Evolutionary conservation across 1,140 invertebrate species (phyloP).

Genomic region (Drosophila kepulauana): DNA sequence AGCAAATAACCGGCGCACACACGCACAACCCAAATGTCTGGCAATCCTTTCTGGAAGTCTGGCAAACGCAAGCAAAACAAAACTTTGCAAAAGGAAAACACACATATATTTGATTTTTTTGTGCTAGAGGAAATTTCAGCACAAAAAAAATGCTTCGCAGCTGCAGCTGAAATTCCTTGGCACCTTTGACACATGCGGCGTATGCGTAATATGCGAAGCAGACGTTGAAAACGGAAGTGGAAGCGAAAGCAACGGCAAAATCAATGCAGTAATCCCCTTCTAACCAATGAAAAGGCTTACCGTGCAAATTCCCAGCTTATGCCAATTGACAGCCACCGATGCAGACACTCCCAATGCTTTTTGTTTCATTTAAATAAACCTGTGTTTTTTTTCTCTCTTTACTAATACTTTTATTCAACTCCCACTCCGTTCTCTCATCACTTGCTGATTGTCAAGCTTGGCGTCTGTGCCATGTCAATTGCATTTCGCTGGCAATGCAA

Average conservation of each 20-base stretch:
- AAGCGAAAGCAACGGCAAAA: constrained; percentile 39
- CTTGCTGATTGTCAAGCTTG: constrained; percentile 54
- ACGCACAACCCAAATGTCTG: background rate
- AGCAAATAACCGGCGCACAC: constrained; percentile 47
- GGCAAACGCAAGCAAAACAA: constrained; percentile 43
- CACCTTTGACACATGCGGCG: constrained; percentile 43
- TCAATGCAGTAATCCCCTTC: constrained; percentile 64
- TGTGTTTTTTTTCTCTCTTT: constrained; percentile 21
- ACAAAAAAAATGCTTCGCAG: constrained; percentile 7
- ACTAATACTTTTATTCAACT: constrained; percentile 51
- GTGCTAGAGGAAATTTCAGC: background rate
- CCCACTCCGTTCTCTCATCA: no score
- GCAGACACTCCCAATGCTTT: constrained; percentile 56
- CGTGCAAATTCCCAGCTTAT: constrained; percentile 65
- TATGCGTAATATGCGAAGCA: constrained; percentile 55
- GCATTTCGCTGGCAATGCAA: constrained; percentile 70
- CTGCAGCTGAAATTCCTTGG: constrained; percentile 47
- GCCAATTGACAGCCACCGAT: constrained; percentile 64
- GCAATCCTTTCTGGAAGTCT: constrained; percentile 38
- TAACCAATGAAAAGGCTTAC: constrained; percentile 69
- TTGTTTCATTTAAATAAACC: constrained; percentile 57
- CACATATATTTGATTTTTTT: background rate
- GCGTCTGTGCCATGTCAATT: constrained; percentile 64
- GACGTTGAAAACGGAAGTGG: no score
- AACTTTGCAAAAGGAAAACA: constrained; percentile 35